phyloP scores from a whole-genome alignment of 2,797 vertebrate species.

The Urocyon cinereoargenteus region DNA sequence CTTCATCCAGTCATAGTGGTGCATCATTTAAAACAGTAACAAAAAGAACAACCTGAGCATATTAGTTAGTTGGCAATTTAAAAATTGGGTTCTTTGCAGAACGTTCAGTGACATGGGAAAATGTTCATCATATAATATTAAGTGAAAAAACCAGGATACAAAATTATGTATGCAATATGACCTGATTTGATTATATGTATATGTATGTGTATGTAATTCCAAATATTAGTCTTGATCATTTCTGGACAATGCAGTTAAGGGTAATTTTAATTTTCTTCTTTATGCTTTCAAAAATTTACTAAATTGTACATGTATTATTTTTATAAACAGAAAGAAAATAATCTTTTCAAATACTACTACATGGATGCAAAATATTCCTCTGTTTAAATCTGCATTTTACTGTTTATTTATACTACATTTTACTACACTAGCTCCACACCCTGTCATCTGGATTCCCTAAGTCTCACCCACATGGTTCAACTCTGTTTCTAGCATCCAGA shows the following conservation, averaged over 20 bases:
- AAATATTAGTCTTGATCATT: conserved; percentile 29
- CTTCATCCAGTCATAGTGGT: not conserved
- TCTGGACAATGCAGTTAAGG: not conserved
- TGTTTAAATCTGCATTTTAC: conserved; percentile 7
- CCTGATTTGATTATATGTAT: not conserved
- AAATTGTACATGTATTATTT: conserved; percentile 29
- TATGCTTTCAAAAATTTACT: conserved; percentile 1
- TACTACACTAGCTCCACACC: not conserved
- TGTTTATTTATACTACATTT: not conserved
- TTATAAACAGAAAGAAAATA: not conserved
- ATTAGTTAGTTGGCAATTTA: not conserved
- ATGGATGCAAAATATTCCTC: not conserved
- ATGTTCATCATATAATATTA: not conserved
- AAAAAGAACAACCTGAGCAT: not conserved
- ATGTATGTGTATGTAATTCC: not conserved
- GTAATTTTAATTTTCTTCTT: conserved; percentile 35
- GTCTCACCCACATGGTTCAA: not conserved
- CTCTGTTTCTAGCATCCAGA: not conserved
- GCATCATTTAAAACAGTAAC: not conserved
- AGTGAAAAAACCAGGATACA: not conserved
- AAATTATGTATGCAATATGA: not conserved
- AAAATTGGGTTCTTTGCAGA: not conserved
- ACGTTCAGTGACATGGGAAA: not conserved
- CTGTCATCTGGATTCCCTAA: not conserved
- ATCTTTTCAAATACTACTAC: not conserved